A percentile compares a stretch with the other conserved stretches of the same genome.
These are phyloP conservation scores for Sakesphorus luctuosus DNA, from an alignment of 2,113 vertebrate genomes.

Conservation along the genomic window DNA sequence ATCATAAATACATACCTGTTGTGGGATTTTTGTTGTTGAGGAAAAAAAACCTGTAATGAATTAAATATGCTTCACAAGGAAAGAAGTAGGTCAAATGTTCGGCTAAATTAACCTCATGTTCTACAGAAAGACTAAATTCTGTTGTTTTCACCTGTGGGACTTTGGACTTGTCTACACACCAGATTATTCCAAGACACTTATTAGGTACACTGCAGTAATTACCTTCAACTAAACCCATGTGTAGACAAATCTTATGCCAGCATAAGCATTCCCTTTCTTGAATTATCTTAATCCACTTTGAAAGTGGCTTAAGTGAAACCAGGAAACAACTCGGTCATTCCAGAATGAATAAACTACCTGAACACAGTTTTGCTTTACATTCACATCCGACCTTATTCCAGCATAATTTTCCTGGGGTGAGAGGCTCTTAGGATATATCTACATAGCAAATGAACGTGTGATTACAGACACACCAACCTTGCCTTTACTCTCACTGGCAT, in stretches of 20 bases:
- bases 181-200: not conserved
- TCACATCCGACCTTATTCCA: not conserved
- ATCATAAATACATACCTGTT: not conserved
- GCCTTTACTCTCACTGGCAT: conserved; percentile 45
- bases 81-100: not conserved
- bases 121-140: not conserved
- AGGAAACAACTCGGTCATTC: not conserved
- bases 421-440: conserved; percentile 46
- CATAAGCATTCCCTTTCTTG: conserved; percentile 7
- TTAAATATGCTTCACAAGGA: conserved; percentile 17
- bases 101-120: not conserved
- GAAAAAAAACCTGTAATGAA: not conserved
- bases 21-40: not conserved
- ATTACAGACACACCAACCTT: conserved; percentile 27
- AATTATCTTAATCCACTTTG: conserved; percentile 38
- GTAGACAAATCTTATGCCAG: not conserved
- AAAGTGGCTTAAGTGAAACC: conserved; percentile 38
- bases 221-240: not conserved
- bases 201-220: not conserved
- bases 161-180: not conserved
- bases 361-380: conserved; percentile 27
- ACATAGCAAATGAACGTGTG: conserved; percentile 41
- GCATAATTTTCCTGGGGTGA: not conserved
- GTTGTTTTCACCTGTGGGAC: not conserved
- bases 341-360: conserved; percentile 12